These are phyloP conservation scores for Propithecus deckenii DNA, from an alignment of 2,797 vertebrate genomes.

Conservation along the genomic window DNA sequence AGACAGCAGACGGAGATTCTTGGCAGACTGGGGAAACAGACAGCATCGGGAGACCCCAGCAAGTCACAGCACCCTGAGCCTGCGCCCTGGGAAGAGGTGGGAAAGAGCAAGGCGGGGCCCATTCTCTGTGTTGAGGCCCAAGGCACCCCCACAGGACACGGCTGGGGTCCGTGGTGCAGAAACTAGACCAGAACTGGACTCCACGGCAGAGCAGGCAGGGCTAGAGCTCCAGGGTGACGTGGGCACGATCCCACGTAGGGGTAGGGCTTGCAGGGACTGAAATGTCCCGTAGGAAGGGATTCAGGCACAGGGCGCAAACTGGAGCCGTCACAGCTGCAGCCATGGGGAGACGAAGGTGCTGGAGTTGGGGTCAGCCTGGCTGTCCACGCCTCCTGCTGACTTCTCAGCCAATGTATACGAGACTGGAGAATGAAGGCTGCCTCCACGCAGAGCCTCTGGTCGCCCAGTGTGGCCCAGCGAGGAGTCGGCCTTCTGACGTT, in stretches of 20 bases:
- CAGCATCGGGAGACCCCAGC: background rate
- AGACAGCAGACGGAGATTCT: background rate
- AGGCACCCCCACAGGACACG: background rate
- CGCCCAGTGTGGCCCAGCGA: background rate
- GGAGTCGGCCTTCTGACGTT: background rate
- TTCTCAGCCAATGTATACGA: background rate
- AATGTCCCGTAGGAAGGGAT: background rate
- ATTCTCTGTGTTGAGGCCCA: rapidly evolving
- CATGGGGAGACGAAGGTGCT: background rate
- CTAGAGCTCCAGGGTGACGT: background rate
- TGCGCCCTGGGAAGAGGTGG: background rate
- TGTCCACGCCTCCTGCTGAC: background rate
- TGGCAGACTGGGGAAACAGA: background rate
- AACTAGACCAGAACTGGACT: background rate
- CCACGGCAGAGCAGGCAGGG: background rate
- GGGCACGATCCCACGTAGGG: background rate
- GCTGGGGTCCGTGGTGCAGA: background rate
- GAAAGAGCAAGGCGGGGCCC: background rate
- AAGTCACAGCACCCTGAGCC: background rate
- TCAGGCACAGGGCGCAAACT: background rate
- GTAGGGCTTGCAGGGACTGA: background rate
- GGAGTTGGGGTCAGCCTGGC: background rate
- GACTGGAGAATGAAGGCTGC: background rate
- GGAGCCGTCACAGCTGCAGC: background rate
- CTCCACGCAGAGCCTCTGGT: background rate